Evolutionary conservation across 2,888 invertebrate genomes (phyloP).

Genomic region (Cylloceria caligata): DNA sequence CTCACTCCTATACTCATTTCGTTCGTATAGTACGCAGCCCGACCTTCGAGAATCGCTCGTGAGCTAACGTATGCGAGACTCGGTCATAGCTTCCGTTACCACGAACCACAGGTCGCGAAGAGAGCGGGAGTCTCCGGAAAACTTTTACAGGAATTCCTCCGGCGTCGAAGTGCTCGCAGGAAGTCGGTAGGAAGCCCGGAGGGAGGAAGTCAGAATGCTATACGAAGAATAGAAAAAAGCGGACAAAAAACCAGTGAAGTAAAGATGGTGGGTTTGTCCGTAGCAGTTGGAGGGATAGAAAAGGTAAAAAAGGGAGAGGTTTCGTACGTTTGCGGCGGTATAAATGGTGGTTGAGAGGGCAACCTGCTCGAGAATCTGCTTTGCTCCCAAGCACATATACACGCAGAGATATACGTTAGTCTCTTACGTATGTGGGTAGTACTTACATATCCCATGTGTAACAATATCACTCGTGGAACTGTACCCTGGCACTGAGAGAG

Average conservation of each 20-base stretch:
- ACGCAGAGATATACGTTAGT: slow-evolving; percentile 1
- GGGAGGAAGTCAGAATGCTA: slow-evolving; percentile 43
- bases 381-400: not conserved
- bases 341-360: slow-evolving; percentile 48
- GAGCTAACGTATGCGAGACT: slow-evolving; percentile 64
- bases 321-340: slow-evolving; percentile 26
- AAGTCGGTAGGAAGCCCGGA: slow-evolving; percentile 40
- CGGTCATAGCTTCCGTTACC: slow-evolving; percentile 63
- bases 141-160: slow-evolving; percentile 64
- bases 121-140: slow-evolving; percentile 48
- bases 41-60: slow-evolving; percentile 26
- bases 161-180: slow-evolving; percentile 53
- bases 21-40: slow-evolving; percentile 6
- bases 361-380: slow-evolving; percentile 34
- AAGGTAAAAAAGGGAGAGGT: slow-evolving; percentile 23
- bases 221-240: slow-evolving; percentile 24
- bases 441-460: not conserved
- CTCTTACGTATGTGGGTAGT: not conserved
- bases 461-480: slow-evolving; percentile 16
- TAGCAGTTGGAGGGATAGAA: slow-evolving; percentile 17
- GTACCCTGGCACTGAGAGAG: slow-evolving; percentile 4
- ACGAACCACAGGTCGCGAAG: slow-evolving; percentile 7
- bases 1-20: slow-evolving; percentile 1
- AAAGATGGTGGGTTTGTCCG: slow-evolving; percentile 45
- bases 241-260: slow-evolving; percentile 13